phyloP scores from a whole-genome alignment of 2,888 invertebrate genomes.

The Clostera curtula region DNA sequence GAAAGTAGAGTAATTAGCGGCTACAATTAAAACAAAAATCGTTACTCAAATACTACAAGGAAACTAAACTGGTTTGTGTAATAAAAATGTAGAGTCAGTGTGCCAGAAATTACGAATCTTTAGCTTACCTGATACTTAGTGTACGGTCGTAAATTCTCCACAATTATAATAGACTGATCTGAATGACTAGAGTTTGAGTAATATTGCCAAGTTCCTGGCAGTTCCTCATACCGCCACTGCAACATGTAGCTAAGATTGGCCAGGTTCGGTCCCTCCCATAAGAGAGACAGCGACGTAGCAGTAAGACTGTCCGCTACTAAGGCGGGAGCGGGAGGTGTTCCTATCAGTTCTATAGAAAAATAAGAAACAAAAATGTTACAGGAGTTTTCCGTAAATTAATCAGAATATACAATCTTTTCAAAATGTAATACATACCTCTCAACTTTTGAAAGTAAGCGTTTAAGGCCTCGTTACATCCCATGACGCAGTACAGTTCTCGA shows the following conservation, averaged over 20 bases:
- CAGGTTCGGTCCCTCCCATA: conserved; percentile 80
- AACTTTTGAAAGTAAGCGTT: conserved; percentile 83
- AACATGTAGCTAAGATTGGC: conserved; percentile 77
- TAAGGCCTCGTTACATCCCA: conserved; percentile 88
- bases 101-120: no score
- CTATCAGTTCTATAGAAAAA: conserved; percentile 75
- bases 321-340: conserved; percentile 82
- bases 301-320: conserved; percentile 85
- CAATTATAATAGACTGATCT: conserved; percentile 78
- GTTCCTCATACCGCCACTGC: conserved; percentile 84
- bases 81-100: no score
- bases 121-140: conserved; percentile 91
- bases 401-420: no score
- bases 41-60: no score
- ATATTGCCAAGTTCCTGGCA: conserved; percentile 86
- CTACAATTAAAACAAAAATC: no score
- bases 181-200: conserved; percentile 84
- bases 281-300: conserved; percentile 84
- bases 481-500: conserved; percentile 83
- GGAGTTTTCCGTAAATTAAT: no score
- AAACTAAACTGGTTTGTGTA: no score
- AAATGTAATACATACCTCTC: conserved; percentile 74
- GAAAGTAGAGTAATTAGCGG: no score
- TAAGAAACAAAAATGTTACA: no score
- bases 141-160: conserved; percentile 88